A percentile compares a stretch with the other conserved stretches of the same genome.
These are phyloP conservation scores for Pyralis farinalis DNA, from an alignment of 2,888 invertebrate genomes.

Conservation along the genomic window DNA sequence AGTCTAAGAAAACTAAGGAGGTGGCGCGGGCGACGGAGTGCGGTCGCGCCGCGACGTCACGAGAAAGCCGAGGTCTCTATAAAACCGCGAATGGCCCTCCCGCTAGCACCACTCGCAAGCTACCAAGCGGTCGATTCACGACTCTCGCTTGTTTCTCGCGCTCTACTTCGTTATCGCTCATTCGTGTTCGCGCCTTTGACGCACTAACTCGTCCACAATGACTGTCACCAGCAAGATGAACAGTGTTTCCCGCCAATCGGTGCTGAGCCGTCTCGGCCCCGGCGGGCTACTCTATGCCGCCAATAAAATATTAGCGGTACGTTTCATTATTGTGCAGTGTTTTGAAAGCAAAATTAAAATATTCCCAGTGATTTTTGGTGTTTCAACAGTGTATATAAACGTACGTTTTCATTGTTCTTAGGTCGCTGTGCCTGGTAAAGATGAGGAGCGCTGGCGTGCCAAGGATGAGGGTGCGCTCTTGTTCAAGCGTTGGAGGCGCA, in stretches of 20 bases:
- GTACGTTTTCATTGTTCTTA: conserved; percentile 68
- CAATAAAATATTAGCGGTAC: conserved; percentile 77
- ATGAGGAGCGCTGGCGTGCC: conserved; percentile 70
- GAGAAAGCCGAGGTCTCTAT: conserved; percentile 72
- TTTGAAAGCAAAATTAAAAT: conserved; percentile 35
- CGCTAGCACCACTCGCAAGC: conserved; percentile 64
- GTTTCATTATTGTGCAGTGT: conserved; percentile 49
- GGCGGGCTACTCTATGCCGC: conserved; percentile 74
- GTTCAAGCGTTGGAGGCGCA: conserved; percentile 71
- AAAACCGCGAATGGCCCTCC: conserved; percentile 62
- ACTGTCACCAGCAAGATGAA: conserved; percentile 79
- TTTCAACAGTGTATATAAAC: conserved; percentile 52
- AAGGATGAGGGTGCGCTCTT: conserved; percentile 65
- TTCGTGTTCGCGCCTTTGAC: conserved; percentile 48
- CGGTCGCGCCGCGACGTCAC: conserved; percentile 60
- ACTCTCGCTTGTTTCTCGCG: conserved; percentile 53
- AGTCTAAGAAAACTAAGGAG: conserved; percentile 52
- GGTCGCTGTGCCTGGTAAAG: conserved; percentile 75
- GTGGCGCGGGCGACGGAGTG: conserved; percentile 27
- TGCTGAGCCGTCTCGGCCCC: conserved; percentile 71
- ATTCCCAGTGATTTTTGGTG: conserved; percentile 35
- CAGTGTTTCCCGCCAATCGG: conserved; percentile 74
- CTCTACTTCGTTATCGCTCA: conserved; percentile 45
- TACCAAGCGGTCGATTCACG: conserved; percentile 55
- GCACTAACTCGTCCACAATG: conserved; percentile 59